Percentiles rank a stretch among this genome's conserved stretches.
These are phyloP conservation scores for Oryzias curvinotus DNA, from an alignment of 2,113 vertebrate species.

Conservation along the genomic window DNA sequence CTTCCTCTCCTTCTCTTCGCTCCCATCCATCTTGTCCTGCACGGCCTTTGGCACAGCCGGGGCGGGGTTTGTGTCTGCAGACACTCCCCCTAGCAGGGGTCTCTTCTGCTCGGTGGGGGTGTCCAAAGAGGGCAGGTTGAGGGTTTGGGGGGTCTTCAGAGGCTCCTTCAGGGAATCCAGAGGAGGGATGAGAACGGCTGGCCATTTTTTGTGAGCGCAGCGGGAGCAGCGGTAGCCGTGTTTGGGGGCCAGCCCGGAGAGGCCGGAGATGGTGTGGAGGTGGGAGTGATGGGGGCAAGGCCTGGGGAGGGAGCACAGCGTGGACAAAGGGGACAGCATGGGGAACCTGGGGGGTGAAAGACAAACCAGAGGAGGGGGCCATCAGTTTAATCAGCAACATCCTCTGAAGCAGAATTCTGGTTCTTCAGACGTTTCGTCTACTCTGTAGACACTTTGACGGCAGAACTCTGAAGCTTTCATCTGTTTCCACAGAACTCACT, in stretches of 20 bases:
- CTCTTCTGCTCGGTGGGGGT: conserved; percentile 49
- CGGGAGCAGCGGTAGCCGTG: conserved; percentile 83
- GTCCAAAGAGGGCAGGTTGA: conserved; percentile 58
- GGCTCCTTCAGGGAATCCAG: conserved; percentile 63
- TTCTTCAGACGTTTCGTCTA: no score
- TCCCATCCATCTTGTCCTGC: conserved; percentile 28
- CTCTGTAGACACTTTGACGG: no score
- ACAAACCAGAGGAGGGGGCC: background rate
- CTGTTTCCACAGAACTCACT: background rate
- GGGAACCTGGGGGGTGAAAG: conserved; percentile 59
- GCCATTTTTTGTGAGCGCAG: conserved; percentile 93
- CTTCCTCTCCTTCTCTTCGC: conserved; percentile 48
- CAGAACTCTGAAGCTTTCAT: background rate
- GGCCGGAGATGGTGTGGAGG: conserved; percentile 89
- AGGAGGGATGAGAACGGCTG: conserved; percentile 76
- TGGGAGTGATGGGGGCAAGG: conserved; percentile 88
- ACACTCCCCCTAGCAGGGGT: conserved; percentile 60
- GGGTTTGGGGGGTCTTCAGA: conserved; percentile 54
- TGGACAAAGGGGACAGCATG: conserved; percentile 69
- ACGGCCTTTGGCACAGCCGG: conserved; percentile 55
- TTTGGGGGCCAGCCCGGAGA: conserved; percentile 81
- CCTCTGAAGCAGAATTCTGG: no score
- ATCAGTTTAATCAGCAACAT: background rate
- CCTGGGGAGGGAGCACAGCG: conserved; percentile 76
- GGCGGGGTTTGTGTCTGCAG: conserved; percentile 27